phyloP scores from a whole-genome alignment of 1,140 invertebrate species.

The Hylyphantes graminicola region DNA sequence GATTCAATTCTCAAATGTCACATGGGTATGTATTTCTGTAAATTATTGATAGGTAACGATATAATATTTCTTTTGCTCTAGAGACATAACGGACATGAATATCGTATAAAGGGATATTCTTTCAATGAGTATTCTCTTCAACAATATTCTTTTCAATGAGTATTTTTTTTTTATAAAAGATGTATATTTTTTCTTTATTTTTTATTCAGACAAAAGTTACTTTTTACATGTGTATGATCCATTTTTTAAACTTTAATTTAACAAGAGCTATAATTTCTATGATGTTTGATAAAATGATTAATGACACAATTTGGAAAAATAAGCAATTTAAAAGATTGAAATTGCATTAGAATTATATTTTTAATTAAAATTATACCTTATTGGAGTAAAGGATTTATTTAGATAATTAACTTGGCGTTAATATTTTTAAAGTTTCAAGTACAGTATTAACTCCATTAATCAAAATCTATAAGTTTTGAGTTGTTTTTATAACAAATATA shows the following conservation, averaged over 20 bases:
- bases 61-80: neutral
- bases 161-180: no score
- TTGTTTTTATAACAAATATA: neutral
- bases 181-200: no score
- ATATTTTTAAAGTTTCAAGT: no score
- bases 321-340: no score
- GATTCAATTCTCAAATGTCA: constrained; percentile 4
- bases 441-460: no score
- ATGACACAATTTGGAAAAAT: no score
- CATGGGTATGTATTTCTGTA: constrained; percentile 9
- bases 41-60: neutral
- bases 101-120: neutral
- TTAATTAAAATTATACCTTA: no score
- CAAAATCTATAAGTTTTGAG: no score
- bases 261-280: neutral
- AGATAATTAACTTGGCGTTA: no score
- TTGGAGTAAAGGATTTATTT: no score
- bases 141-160: neutral
- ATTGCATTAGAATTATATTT: no score
- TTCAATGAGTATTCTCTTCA: neutral
- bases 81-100: neutral
- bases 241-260: neutral
- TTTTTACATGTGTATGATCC: neutral
- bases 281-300: no score
- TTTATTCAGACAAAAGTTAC: neutral